These are phyloP conservation scores for Tolypeutes matacus DNA, from an alignment of 2,797 vertebrate species.

Conservation along the genomic window DNA sequence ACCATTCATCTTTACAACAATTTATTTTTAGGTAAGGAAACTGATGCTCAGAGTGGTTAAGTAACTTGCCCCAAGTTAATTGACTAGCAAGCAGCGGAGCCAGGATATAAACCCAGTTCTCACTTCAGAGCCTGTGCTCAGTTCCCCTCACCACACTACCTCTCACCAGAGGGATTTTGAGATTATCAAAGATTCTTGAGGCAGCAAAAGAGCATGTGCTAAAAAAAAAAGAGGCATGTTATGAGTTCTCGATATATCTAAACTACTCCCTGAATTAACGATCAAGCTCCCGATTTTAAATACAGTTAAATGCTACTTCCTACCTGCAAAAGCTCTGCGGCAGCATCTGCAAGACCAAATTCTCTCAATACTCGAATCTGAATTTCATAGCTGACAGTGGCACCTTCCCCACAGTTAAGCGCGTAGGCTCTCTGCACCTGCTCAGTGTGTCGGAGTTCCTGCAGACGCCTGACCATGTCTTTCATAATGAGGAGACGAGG, in stretches of 20 bases:
- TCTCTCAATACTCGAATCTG: slow-evolving; percentile 97
- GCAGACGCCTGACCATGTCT: slow-evolving; percentile 96
- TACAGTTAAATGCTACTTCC: rapidly evolving
- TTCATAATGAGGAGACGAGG: slow-evolving; percentile 93
- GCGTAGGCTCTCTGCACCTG: slow-evolving; percentile 98
- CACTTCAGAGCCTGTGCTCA: background rate
- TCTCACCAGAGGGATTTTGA: background rate
- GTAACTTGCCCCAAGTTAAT: background rate
- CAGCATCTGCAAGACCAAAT: slow-evolving; percentile 96
- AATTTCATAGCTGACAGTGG: slow-evolving; percentile 97
- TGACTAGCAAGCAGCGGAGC: background rate
- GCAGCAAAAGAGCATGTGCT: rapidly evolving
- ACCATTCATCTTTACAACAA: background rate
- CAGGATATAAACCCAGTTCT: background rate
- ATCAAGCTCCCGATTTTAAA: background rate
- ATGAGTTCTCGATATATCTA: background rate
- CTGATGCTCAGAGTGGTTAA: background rate
- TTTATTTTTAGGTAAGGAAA: background rate
- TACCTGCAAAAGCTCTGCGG: slow-evolving; percentile 98
- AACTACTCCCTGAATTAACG: rapidly evolving
- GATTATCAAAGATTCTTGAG: background rate
- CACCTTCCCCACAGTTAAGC: slow-evolving; percentile 97
- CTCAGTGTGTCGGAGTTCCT: slow-evolving; percentile 96
- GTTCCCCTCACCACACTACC: background rate
- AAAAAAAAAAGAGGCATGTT: background rate